Percentiles rank a stretch among this genome's conserved stretches.
phyloP scores from a whole-genome alignment of 2,888 invertebrate genomes.

The Acanthacorydalis orientalis region DNA sequence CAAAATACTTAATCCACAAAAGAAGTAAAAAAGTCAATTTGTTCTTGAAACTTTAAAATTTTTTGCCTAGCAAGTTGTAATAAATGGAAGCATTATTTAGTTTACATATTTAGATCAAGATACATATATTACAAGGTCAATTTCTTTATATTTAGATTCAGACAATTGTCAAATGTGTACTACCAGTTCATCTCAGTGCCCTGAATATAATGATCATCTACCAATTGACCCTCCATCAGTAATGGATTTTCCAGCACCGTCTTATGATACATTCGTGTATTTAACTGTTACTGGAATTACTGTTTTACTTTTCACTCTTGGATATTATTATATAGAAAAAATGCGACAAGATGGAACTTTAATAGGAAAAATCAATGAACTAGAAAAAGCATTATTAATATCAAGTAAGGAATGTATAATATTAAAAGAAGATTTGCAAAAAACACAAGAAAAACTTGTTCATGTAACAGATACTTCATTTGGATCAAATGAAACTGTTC shows the following conservation, averaged over 20 bases:
- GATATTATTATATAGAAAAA: constrained; percentile 64
- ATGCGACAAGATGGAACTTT: constrained; percentile 51
- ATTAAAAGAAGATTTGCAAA: constrained; percentile 41
- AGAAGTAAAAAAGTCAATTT: too few species aligned
- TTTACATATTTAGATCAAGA: too few species aligned
- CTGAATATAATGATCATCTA: neutral
- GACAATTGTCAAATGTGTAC: neutral
- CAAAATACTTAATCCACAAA: too few species aligned
- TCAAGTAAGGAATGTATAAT: constrained; percentile 45
- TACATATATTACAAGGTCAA: neutral
- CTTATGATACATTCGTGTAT: constrained; percentile 36
- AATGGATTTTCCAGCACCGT: constrained; percentile 14
- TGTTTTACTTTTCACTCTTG: constrained; percentile 53
- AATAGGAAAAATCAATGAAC: constrained; percentile 46
- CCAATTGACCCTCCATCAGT: neutral
- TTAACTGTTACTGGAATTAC: constrained; percentile 51
- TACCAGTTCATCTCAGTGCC: neutral
- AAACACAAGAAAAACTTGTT: constrained; percentile 38
- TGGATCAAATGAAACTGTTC: constrained; percentile 55
- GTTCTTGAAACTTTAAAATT: too few species aligned
- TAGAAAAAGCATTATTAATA: constrained; percentile 43
- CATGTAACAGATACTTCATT: constrained; percentile 55
- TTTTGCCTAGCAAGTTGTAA: too few species aligned
- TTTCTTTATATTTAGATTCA: neutral
- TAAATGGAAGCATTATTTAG: too few species aligned